Percentiles rank a stretch among this genome's conserved stretches.
phyloP scores from a whole-genome alignment of 2,888 invertebrate genomes.

The Vandiemenella viatica region DNA sequence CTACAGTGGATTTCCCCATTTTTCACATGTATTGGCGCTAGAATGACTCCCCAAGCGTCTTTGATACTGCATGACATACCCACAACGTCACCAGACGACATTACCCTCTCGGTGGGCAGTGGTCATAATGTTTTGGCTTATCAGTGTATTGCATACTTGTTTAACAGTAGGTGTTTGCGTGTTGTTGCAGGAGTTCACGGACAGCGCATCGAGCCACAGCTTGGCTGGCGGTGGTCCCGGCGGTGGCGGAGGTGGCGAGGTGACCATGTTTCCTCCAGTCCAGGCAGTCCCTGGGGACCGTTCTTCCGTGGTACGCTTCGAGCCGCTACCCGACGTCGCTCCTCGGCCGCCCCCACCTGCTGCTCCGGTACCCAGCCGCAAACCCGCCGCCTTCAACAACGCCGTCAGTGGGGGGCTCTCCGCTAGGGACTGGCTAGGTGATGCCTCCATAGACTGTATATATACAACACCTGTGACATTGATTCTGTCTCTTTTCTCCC shows the following conservation, averaged over 20 bases:
- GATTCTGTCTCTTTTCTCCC: no score
- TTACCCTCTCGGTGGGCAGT: no score
- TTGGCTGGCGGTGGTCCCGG: constrained; percentile 8
- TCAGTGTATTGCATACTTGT: no score
- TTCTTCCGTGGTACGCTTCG: constrained; percentile 17
- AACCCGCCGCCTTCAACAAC: constrained; percentile 21
- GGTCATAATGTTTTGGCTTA: no score
- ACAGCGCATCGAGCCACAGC: constrained; percentile 28
- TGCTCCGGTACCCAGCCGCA: constrained; percentile 14
- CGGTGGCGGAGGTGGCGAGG: not conserved
- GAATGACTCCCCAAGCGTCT: no score
- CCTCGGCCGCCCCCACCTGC: constrained; percentile 6
- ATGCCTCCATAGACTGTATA: constrained; percentile 16
- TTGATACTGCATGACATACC: no score
- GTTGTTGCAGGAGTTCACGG: constrained; percentile 21
- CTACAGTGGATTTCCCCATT: no score
- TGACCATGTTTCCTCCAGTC: constrained; percentile 30
- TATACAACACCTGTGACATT: not conserved
- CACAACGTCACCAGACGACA: no score
- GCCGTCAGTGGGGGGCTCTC: constrained; percentile 25
- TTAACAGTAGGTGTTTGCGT: no score
- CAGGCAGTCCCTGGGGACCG: constrained; percentile 19
- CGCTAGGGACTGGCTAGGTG: constrained; percentile 33
- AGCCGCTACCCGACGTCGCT: constrained; percentile 18
- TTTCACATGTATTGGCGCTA: no score